A percentile compares a stretch with the other conserved stretches of the same genome.
Conservation (phyloP, 1,140 invertebrate species). For the Apis cerana region DNA sequence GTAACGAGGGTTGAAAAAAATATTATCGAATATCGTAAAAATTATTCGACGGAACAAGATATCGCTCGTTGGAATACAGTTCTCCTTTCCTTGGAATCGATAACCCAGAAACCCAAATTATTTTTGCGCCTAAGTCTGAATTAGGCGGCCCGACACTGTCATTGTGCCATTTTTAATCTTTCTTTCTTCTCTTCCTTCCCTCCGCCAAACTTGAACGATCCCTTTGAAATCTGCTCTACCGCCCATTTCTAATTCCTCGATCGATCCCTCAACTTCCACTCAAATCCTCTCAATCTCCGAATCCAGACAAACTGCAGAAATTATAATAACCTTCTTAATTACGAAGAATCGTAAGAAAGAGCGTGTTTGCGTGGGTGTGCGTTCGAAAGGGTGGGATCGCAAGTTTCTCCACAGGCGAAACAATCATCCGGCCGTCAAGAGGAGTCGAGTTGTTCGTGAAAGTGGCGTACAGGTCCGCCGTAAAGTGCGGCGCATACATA, state of each 20-base stretch:
- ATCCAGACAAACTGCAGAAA: neutral
- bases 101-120: conserved; percentile 39
- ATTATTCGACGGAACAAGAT: neutral
- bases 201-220: neutral
- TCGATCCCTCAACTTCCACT: too few relatives aligned
- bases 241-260: too few relatives aligned
- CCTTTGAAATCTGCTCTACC: neutral
- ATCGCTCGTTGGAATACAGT: neutral
- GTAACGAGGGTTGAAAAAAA: neutral
- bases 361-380: neutral
- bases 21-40: neutral
- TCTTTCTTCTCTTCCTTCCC: neutral
- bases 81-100: conserved; percentile 6
- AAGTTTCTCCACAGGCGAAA: neutral
- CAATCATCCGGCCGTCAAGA: neutral
- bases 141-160: neutral
- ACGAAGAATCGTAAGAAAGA: too few relatives aligned
- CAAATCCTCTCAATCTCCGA: neutral
- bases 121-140: conserved; percentile 13
- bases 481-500: conserved; percentile 48
- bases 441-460: neutral
- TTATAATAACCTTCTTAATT: too few relatives aligned
- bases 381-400: neutral
- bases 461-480: conserved; percentile 37
- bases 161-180: conserved; percentile 13